Evolutionary conservation across 2,888 invertebrate genomes (phyloP), one percentile per base, ranked within the genome.

Genomic region (Allophyes oxyacanthae): DNA sequence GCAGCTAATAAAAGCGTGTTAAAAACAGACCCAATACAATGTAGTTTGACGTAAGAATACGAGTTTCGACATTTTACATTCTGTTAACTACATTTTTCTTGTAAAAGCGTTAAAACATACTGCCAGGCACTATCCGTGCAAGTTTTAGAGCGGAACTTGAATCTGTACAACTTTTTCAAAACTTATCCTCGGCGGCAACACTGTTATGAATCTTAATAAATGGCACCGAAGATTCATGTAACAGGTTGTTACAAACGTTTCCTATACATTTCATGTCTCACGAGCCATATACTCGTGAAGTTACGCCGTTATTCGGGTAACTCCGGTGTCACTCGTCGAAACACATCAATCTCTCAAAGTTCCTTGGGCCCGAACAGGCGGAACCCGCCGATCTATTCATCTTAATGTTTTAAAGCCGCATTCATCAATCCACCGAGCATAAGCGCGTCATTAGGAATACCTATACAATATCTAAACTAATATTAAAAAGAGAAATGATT

Each of bases 341-440:
- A 83, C 83, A 84, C 87, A 88, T 89, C 88, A 88, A 88, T 88
- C 87, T 85, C 74, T 11, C 67, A 67, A 79, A 81, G 79, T 79
- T 78, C 51, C 64, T 57, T 61, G 64, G 60, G 8, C 33, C 52
- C 58, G 68, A 61, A 69, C 60, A 62, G 61, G 64, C 60, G 43
- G 69, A 45, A 59, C 66, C 60, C 57, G 46, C 54, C 69, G 54
- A 75, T 72, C 80, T 82, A 84, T 82, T 80, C 76, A 78, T 82
- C 81, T 83, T 77, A 80, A 79, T 77, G 75, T 77, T 81, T 78
- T 76, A 77, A 74, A 77, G 78, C 79, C 81, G 55, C 77, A 68
- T 77, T 76, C 82, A 84, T 85, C 79, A 83, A 83, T 84, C 74
- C 72, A 65, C 64, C 8, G n/a, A 38, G 52, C 50, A 72, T 64